Evolutionary conservation across 2,113 vertebrate species (phyloP).

Genomic region (Amphiprion ocellaris): DNA sequence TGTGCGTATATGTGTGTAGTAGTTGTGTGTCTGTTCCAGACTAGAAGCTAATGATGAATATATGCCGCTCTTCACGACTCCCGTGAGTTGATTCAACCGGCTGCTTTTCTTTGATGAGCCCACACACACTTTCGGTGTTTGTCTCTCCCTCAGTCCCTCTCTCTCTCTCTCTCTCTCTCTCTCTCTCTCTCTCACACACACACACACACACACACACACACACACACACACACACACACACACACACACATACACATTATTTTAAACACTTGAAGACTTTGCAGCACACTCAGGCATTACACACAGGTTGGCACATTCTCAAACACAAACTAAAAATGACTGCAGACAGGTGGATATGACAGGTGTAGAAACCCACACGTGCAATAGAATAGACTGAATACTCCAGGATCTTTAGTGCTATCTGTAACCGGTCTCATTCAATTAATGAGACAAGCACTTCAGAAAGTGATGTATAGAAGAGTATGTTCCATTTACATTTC

Average conservation of each 20-base stretch:
- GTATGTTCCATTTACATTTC: no score
- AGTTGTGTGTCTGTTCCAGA: background rate
- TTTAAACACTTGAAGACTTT: constrained; percentile 29
- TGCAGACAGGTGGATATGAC: constrained; percentile 21
- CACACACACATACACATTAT: no score
- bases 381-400: background rate
- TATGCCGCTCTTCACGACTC: constrained; percentile 26
- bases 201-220: background rate
- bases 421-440: no score
- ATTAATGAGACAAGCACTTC: no score
- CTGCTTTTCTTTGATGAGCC: constrained; percentile 58
- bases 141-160: background rate
- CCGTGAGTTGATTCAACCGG: constrained; percentile 43
- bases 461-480: no score
- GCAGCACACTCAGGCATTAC: background rate
- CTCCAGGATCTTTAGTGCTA: background rate
- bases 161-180: background rate
- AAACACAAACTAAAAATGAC: constrained; percentile 32
- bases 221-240: background rate
- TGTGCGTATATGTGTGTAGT: background rate
- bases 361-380: constrained; percentile 10
- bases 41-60: constrained; percentile 53
- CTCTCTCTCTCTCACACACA: no score
- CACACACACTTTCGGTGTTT: constrained; percentile 19
- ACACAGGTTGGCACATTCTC: background rate